These are phyloP conservation scores for Ptychadena robeensis DNA, from an alignment of 2,797 vertebrate species.

Conservation along the genomic window DNA sequence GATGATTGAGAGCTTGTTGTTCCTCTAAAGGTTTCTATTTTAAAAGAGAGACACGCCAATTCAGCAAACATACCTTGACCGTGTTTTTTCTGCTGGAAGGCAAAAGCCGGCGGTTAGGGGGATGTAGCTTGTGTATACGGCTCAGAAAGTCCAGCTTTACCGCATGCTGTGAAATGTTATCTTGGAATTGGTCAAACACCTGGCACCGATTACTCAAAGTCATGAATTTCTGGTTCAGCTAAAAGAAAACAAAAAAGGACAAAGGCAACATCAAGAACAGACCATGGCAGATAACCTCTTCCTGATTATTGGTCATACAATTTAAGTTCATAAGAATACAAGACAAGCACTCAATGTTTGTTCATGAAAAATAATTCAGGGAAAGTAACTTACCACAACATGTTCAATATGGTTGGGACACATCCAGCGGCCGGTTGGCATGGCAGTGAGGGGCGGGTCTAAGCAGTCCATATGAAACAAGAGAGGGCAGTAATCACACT, in stretches of 20 bases:
- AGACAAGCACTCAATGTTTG: neutral
- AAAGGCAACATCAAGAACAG: neutral
- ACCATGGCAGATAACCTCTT: neutral
- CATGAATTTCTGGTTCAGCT: conserved; percentile 92
- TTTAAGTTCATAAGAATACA: too few species aligned
- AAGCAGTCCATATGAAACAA: conserved; percentile 99
- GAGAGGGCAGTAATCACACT: conserved; percentile 97
- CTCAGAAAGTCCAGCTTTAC: conserved; percentile 94
- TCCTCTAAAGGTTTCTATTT: neutral
- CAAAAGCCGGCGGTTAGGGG: conserved; percentile 82
- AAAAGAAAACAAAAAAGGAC: conserved; percentile 60
- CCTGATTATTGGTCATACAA: neutral
- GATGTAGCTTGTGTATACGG: conserved; percentile 87
- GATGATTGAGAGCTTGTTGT: too few species aligned
- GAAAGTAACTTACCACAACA: conserved; percentile 84
- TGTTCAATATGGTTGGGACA: conserved; percentile 98
- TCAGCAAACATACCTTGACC: conserved; percentile 81
- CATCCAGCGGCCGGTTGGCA: conserved; percentile 98
- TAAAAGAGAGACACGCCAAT: too few species aligned
- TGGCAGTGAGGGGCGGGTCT: conserved; percentile 96
- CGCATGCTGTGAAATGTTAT: conserved; percentile 91
- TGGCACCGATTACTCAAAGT: conserved; percentile 92
- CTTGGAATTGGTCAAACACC: conserved; percentile 95
- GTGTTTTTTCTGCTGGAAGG: conserved; percentile 85
- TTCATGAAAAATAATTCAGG: too few species aligned